A percentile compares a stretch with the other conserved stretches of the same genome.
Evolutionary conservation across 2,113 vertebrate genomes (phyloP).

Genomic region (Lynx canadensis): DNA sequence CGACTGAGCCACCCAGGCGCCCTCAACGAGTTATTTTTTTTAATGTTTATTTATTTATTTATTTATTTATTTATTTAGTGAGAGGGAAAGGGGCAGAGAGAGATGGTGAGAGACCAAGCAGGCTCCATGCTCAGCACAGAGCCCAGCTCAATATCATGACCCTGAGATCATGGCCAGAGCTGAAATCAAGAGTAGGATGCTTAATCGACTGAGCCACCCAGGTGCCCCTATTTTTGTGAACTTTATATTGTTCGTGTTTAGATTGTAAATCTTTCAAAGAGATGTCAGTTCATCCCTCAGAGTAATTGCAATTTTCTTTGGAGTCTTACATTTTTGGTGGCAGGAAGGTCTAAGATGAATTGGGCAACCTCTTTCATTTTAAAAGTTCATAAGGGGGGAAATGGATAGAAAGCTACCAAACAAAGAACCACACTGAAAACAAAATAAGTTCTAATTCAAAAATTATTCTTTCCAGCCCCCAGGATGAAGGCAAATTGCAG

Average conservation of each 20-base stretch:
- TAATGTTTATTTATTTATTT: too few relatives aligned
- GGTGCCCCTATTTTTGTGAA: background rate
- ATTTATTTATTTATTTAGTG: too few relatives aligned
- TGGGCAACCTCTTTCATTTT: slow-evolving; percentile 14
- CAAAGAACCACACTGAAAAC: slow-evolving; percentile 35
- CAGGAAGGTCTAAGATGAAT: slow-evolving; percentile 10
- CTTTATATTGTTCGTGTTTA: background rate
- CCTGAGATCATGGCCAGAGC: too few relatives aligned
- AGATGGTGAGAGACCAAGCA: too few relatives aligned
- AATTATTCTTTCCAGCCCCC: slow-evolving; percentile 62
- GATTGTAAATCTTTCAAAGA: background rate
- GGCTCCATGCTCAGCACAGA: too few relatives aligned
- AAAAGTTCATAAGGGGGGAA: slow-evolving; percentile 32
- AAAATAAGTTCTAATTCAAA: slow-evolving; percentile 66
- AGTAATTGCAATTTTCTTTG: slow-evolving; percentile 34
- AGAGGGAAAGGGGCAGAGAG: too few relatives aligned
- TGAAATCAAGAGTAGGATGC: too few relatives aligned
- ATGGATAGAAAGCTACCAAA: slow-evolving; percentile 44
- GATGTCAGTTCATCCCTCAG: background rate
- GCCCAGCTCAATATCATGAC: too few relatives aligned
- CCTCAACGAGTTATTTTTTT: too few relatives aligned
- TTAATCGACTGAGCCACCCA: too few relatives aligned
- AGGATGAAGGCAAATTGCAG: slow-evolving; percentile 72
- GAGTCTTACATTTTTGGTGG: background rate
- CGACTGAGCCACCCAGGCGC: too few relatives aligned